Conservation (phyloP, 2,888 invertebrate genomes). For the Marasmarcha lunaedactyla region DNA sequence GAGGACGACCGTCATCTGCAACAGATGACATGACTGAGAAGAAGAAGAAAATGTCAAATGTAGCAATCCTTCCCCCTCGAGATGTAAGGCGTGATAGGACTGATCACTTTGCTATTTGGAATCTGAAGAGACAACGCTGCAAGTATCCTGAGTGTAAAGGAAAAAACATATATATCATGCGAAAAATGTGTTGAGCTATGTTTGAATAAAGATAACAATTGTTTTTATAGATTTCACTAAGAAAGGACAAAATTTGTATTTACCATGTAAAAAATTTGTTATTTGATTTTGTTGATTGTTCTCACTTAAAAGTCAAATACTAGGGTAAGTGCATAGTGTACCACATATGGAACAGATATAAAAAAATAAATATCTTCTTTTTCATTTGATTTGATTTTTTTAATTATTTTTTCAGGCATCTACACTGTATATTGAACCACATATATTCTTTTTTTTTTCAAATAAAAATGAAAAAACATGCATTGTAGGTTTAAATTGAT, state of each 20-base stretch:
- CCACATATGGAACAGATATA: slow-evolving; percentile 7
- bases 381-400: not conserved
- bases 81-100: slow-evolving; percentile 16
- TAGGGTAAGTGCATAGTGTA: slow-evolving; percentile 3
- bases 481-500: slow-evolving; percentile 1
- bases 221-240: slow-evolving; percentile 13
- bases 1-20: slow-evolving; percentile 8
- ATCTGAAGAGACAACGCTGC: slow-evolving; percentile 14
- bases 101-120: slow-evolving; percentile 16
- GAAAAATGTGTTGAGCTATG: slow-evolving; percentile 16
- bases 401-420: not conserved
- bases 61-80: slow-evolving; percentile 11
- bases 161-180: slow-evolving; percentile 12
- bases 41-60: slow-evolving; percentile 9
- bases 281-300: too few relatives aligned
- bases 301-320: too few relatives aligned
- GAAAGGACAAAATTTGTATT: too few relatives aligned
- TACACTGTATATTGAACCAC: not conserved
- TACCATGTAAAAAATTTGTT: slow-evolving; percentile 1
- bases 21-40: slow-evolving; percentile 5
- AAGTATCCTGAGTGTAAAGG: slow-evolving; percentile 16
- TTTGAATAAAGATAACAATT: slow-evolving; percentile 17
- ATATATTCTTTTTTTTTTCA: slow-evolving; percentile 1
- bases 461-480: not conserved
- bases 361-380: slow-evolving; percentile 2